These are phyloP conservation scores for Drosophila repleta DNA, from an alignment of 1,140 invertebrate genomes.

Conservation along the genomic window DNA sequence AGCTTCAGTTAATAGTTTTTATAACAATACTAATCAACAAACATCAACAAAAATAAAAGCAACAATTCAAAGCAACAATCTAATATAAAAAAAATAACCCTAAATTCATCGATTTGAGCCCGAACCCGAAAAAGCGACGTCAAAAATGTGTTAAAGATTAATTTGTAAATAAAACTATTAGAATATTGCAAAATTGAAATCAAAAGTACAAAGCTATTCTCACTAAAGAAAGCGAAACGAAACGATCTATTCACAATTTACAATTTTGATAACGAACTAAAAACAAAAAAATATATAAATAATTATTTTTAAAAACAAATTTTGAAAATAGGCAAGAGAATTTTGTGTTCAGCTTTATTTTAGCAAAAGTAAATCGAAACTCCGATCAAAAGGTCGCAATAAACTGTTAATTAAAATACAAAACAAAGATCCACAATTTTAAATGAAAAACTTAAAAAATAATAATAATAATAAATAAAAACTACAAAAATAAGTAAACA, in stretches of 20 bases:
- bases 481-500: no score
- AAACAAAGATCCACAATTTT: no score
- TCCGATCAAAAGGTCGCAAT: background rate
- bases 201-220: conserved; percentile 71
- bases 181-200: conserved; percentile 65
- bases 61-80: conserved; percentile 13
- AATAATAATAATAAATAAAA: no score
- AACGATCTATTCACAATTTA: conserved; percentile 10
- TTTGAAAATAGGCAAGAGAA: background rate
- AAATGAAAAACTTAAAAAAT: no score
- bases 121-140: conserved; percentile 18
- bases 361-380: no score
- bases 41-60: conserved; percentile 37
- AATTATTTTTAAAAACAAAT: conserved; percentile 2
- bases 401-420: no score
- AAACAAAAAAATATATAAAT: conserved; percentile 1
- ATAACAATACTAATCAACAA: conserved; percentile 23
- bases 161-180: conserved; percentile 7
- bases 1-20: conserved; percentile 26
- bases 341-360: background rate
- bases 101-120: background rate
- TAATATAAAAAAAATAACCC: no score
- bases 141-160: background rate
- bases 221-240: conserved; percentile 30
- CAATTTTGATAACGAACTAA: conserved; percentile 33